These are phyloP conservation scores for Myotis myotis DNA, from an alignment of 2,797 vertebrate species.

Conservation along the genomic window DNA sequence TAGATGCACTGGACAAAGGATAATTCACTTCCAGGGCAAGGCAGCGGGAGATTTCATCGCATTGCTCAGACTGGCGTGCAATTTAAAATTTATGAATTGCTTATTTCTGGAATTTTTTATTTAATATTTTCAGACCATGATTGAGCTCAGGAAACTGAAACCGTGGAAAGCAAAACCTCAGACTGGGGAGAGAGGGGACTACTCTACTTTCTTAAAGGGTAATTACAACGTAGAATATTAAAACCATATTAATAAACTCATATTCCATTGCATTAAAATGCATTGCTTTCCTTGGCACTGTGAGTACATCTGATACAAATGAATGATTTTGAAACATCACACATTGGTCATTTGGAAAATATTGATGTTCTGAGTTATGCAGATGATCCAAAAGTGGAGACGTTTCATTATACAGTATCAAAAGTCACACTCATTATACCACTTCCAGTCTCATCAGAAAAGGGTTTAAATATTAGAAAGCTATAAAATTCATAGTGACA, in stretches of 20 bases:
- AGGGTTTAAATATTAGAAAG: background rate
- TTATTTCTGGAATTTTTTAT: background rate
- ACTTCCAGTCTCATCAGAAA: background rate
- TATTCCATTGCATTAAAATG: background rate
- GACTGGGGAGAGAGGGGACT: background rate
- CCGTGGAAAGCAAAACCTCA: background rate
- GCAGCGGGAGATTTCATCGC: background rate
- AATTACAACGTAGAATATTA: constrained; percentile 14
- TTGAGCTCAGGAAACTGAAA: background rate
- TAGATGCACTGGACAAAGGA: background rate
- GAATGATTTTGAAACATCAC: background rate
- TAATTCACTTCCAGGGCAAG: background rate
- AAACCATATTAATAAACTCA: background rate
- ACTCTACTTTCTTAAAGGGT: constrained; percentile 1
- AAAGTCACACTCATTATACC: background rate
- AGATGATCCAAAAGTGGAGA: constrained; percentile 16
- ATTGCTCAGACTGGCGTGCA: background rate
- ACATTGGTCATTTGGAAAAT: constrained; percentile 3
- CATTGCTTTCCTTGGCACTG: background rate
- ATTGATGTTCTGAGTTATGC: background rate
- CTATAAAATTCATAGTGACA: background rate
- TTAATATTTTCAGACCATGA: background rate
- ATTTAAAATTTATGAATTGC: background rate
- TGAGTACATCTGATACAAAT: constrained; percentile 28
- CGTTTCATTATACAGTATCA: background rate